Base-by-base conservation (phyloP, 2,888 invertebrate species). In the Cryptus viduatorius region DNA sequence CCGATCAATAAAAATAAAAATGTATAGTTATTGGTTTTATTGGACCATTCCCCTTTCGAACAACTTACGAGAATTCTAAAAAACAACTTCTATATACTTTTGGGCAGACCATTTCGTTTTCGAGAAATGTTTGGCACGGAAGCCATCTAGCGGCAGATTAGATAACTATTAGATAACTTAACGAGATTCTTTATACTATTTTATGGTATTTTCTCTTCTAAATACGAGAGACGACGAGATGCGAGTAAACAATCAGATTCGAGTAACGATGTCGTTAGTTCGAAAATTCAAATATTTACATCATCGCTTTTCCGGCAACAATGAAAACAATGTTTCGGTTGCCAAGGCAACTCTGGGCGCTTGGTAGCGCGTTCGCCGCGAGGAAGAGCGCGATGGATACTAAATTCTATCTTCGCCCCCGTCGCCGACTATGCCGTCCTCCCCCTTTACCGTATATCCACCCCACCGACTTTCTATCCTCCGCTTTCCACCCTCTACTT, bases 401-500 rank as follows among this genome's bases (percentile, higher is more conserved):
- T 50, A 75, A 79, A 79, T 75, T 79, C 61, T 48, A 46, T 65
- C 46, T 50, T 79, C 19, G 50, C 79, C 65, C 8, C 14, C 64
- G 53, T 64, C 69, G 53, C 64, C 71, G 61, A 64, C 31, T 42
- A 29, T 53, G 53, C 64, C 64, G 69, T 44, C 79, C 69, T 37
- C 75, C 69, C 61, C 8, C 0, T 37, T 37, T 37, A 1, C 37
- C 37, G 37, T 37, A 37, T 37, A 37, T 37, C 37, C 4, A 37
- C 37, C 61, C 79, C 4, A 79, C 68, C 50, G 46, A 31, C 53
- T 44, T 37, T 37, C 67, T 69, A 12, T 53, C 29, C 53, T 75
- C 50, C 85, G 86, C 85, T 85, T 83, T 86, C 42, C 65, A 42
- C 53, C 71, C 24, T 46, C 67, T 53, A 29, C 79, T 80, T 44